Evolutionary conservation across 2,888 invertebrate genomes (phyloP).

Genomic region (Volucella inflata): DNA sequence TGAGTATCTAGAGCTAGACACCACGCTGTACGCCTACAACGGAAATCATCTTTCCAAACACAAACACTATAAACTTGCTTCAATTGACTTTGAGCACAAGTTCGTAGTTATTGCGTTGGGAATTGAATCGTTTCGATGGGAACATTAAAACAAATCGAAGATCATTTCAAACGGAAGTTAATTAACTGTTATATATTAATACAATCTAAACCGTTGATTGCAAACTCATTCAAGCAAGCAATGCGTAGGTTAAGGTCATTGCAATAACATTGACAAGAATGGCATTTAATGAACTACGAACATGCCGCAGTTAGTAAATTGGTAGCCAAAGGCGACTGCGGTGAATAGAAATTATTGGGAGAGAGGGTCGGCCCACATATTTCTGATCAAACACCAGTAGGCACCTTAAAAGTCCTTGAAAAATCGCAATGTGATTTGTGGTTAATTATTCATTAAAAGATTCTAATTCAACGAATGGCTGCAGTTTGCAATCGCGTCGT

Average conservation of each 20-base stretch:
- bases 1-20: conserved; percentile 47
- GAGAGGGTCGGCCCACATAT: conserved; percentile 33
- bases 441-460: conserved; percentile 11
- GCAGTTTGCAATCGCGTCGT: not conserved
- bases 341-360: conserved; percentile 14
- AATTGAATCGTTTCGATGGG: conserved; percentile 37
- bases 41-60: conserved; percentile 46
- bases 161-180: conserved; percentile 39
- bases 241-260: conserved; percentile 49
- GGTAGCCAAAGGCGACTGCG: conserved; percentile 13
- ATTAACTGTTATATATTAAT: conserved; percentile 5
- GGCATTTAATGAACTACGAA: not conserved
- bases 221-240: conserved; percentile 34
- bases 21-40: conserved; percentile 62
- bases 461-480: not conserved
- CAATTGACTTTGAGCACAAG: not conserved
- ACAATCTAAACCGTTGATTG: conserved; percentile 18
- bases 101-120: not conserved
- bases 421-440: conserved; percentile 23
- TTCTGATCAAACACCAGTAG: conserved; percentile 52
- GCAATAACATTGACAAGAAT: conserved; percentile 30
- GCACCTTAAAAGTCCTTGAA: conserved; percentile 44
- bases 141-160: not conserved
- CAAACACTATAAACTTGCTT: conserved; percentile 6
- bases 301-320: conserved; percentile 27